A percentile compares a stretch with the other conserved stretches of the same genome.
Evolutionary conservation across 2,888 invertebrate genomes (phyloP).

Genomic region (Sinodicranocentrus sp.): DNA sequence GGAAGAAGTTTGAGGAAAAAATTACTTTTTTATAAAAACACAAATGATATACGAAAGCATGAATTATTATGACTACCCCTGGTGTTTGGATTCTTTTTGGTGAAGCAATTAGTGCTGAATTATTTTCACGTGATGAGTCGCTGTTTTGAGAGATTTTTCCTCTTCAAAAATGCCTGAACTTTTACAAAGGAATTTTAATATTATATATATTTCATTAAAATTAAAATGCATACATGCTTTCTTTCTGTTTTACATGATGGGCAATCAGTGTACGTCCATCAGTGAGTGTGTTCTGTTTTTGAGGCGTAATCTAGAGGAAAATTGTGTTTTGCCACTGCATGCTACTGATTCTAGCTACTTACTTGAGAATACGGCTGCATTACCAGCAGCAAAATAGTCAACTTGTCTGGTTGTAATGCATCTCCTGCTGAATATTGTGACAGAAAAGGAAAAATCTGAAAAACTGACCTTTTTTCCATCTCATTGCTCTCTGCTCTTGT

Average conservation of each 20-base stretch:
- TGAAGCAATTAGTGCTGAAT: constrained; percentile 5
- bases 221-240: too few relatives aligned
- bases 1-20: too few relatives aligned
- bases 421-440: constrained; percentile 40
- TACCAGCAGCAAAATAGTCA: constrained; percentile 2
- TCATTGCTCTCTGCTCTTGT: neutral
- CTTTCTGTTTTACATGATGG: neutral
- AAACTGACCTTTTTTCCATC: constrained; percentile 28
- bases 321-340: constrained; percentile 25
- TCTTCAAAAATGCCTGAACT: too few relatives aligned
- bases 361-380: neutral
- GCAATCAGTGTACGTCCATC: neutral
- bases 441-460: constrained; percentile 39
- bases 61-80: constrained; percentile 6
- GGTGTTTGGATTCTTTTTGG: neutral
- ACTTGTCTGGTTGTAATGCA: constrained; percentile 19
- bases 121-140: neutral
- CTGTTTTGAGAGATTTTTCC: too few relatives aligned
- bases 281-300: neutral
- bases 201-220: too few relatives aligned
- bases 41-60: neutral
- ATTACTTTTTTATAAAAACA: too few relatives aligned
- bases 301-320: neutral
- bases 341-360: too few relatives aligned
- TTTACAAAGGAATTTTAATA: too few relatives aligned